Evolutionary conservation across 1,140 invertebrate genomes (phyloP), one percentile per base, ranked within the genome.

Genomic region (Drosophila dunni): DNA sequence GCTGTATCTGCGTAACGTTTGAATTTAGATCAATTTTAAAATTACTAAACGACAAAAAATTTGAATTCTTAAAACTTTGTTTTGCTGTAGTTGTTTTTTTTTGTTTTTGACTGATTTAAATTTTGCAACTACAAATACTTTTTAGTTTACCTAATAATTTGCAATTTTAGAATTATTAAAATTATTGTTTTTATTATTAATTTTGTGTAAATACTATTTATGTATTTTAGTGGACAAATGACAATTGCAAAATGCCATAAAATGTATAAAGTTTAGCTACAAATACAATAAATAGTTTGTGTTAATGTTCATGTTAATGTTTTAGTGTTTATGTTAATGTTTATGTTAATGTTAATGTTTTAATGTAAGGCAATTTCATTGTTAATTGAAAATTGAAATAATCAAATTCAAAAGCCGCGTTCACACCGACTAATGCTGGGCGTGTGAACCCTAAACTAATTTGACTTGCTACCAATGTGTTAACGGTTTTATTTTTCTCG

Each of bases 361-460:
- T 36, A 77, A 85, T 63, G 78, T 88, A 88, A 88, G 83, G 83
- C 83, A 83, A 88, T 89, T 75, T 88, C 66, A 89, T 76, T 75
- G 51, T 77, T 74, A 62, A 81, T 81, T 78, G 29, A 67, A 57
- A 63, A 29, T 29, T 29, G 24, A 29, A 56, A 51, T 67, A 73
- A 53, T 48, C 34, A 44, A 72, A 56, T 54, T 74, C 36, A 65
- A 72, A 75, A 65, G 54, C 56, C 36, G 54, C 53, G 45, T 24
- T 54, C 11, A 33, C 64, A 46, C 11, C 40, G 73, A 67, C 81
- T 83, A 80, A 69, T 74, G 67, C 46, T 57, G n/a, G n/a, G 53
- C 36, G 54, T 33, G 54, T 33, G 40, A 48, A 61, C 17, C 17
- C 42, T 44, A 45, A 57, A 58, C 50, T 75, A 75, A 75, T 75